Base-by-base conservation (phyloP, 2,113 vertebrate species). In the Leptodactylus fuscus region DNA sequence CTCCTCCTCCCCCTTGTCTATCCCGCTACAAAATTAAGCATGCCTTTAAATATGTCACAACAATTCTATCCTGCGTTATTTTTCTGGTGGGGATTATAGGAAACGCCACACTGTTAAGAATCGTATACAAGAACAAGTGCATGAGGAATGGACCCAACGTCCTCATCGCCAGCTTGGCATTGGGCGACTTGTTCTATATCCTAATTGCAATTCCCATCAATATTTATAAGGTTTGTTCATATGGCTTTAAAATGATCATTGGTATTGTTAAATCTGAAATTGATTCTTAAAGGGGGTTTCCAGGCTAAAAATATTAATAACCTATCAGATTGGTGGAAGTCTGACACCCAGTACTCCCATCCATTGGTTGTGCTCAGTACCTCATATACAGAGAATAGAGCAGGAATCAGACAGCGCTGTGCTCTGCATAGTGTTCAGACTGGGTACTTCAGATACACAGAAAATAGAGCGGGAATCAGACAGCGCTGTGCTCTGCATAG, bases 121-220 rank as follows among this genome's bases (percentile, higher is more conserved):
- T 97, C 90, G 97, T 97, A 81, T 97, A 97, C 88, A 96, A 97
- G 91, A 97, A 97, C 91, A 97, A 97, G 91, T 96, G 96, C 81
- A 97, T 97, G 97, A 95, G 97, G 88, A 97, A 97, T 0, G 96
- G 96, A 11, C 96, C 96, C 1, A 97, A 97, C 0, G 95, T 97
- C 10, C 94, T 97, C 69, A 97, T 97, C 0, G 96, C 96, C 44
- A 96, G 96, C 90, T 89, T 97, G 91, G 96, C 96, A 0, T 92
- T 97, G 0, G 96, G 96, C 5, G 96, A 97, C 88, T 94, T 97
- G 3, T 95, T 97, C 62, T 97, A 97, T 88, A 97, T 97, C 51
- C 92, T 97, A 89, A 97, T 97, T 3, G 94, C 95, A 38, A 95
- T 97, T 88, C 97, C 97, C 71, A 89, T 97, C 91, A 97, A 96